Evolutionary conservation across 2,888 invertebrate genomes (phyloP), one percentile per base, ranked within the genome.

Genomic region (Schizotus pectinicornis): DNA sequence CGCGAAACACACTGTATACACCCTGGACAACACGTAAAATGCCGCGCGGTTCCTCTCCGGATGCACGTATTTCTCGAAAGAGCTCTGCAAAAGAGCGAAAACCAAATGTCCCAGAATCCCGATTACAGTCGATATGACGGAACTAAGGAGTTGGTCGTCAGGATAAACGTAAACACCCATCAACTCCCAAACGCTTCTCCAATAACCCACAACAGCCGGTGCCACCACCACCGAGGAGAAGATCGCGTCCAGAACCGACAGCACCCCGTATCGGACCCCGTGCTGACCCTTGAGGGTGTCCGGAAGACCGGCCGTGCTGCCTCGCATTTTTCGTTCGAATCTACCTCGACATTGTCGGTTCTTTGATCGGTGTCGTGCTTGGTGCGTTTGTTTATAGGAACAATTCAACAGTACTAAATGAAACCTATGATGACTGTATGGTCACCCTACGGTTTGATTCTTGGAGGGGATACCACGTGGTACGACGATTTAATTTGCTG

Each of bases 101-200:
- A 87, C 67, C 60, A 91, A 81, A 70, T 90, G 88, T 47, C 90
- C 90, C 67, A 83, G 75, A 68, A 90, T 82, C 14, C 93, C 93
- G 67, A 92, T 85, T 1, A 82, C 77, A 51, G 90, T 84, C 66
- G 92, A 92, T 33, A 85, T 81, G 49, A 87, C 80, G 11, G 88
- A 87, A 69, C 91, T 91, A 41, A 82, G 69, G 3, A 86, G 79
- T 3, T 80, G 78, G 56, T 85, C 78, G 0, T 82, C 80, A 0
- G 92, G 89, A 65, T 86, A 85, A 54, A 93, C 83, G 77, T 90
- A 87, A 48, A 86, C 75, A 74, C 88, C 90, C 83, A 91, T 87
- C 47, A 94, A 83, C 41, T 86, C 86, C 93, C 94, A 94, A 42
- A 91, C 90, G 64, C 92, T 91, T 63, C 94, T 85, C 94, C 94